A percentile compares a stretch with the other conserved stretches of the same genome.
Conservation (phyloP, 2,113 vertebrate genomes). For the Chamaetylas fuelleborni region DNA sequence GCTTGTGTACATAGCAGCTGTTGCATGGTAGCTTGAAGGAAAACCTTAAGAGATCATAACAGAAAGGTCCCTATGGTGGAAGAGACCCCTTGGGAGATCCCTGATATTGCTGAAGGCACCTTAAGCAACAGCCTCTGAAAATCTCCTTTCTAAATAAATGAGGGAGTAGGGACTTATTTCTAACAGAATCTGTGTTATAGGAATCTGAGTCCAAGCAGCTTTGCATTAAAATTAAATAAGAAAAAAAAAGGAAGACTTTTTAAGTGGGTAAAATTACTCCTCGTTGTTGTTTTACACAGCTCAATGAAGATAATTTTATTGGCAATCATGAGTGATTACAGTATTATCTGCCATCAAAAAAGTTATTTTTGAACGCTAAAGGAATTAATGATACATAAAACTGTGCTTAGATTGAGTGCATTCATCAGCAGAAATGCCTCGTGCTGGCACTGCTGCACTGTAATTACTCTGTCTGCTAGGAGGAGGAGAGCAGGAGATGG, state of each 20-base stretch:
- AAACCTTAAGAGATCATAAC: not conserved
- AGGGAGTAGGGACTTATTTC: not conserved
- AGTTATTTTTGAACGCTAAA: conserved; percentile 80
- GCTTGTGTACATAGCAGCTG: not conserved
- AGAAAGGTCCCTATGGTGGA: not conserved
- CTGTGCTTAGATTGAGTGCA: conserved; percentile 73
- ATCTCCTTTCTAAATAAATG: not conserved
- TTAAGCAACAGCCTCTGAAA: not conserved
- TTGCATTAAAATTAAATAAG: conserved; percentile 7
- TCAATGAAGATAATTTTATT: conserved; percentile 86
- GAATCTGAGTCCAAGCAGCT: not conserved
- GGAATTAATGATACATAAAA: conserved; percentile 91
- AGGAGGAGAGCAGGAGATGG: conserved; percentile 40
- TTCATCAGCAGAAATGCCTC: conserved; percentile 81
- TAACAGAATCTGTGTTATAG: not conserved
- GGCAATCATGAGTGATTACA: conserved; percentile 94
- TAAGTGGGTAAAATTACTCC: conserved; percentile 45
- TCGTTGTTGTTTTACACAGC: conserved; percentile 78
- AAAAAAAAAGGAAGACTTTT: not conserved
- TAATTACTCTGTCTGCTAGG: conserved; percentile 78
- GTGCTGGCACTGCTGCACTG: conserved; percentile 76
- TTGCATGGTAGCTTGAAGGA: not conserved
- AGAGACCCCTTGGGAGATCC: not conserved
- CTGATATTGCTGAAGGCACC: not conserved
- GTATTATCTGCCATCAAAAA: conserved; percentile 88